A percentile compares a stretch with the other conserved stretches of the same genome.
These are phyloP conservation scores for Danaus plexippus DNA, from an alignment of 1,140 invertebrate species.

Conservation along the genomic window DNA sequence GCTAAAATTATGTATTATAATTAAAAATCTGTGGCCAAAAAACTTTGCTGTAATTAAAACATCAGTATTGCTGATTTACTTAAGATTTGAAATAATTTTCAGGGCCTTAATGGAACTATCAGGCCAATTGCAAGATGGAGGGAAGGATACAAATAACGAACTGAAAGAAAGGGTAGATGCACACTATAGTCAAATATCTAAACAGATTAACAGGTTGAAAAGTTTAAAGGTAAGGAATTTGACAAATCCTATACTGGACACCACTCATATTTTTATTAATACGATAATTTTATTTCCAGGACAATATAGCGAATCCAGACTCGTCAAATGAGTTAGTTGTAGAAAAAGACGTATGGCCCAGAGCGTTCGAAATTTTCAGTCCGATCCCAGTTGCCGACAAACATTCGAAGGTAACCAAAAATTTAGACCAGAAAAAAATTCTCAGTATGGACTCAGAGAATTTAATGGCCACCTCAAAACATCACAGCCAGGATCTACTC, in stretches of 20 bases:
- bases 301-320: constrained; percentile 37
- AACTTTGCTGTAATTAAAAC: too few relatives aligned
- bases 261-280: neutral
- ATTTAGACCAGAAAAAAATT: constrained; percentile 42
- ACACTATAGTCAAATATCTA: constrained; percentile 70
- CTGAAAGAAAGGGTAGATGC: constrained; percentile 68
- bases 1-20: constrained; percentile 15
- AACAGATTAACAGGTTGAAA: constrained; percentile 75
- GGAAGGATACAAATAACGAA: constrained; percentile 51
- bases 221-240: constrained; percentile 65
- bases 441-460: constrained; percentile 62
- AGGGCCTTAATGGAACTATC: constrained; percentile 62
- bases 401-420: constrained; percentile 43
- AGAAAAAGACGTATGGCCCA: constrained; percentile 41
- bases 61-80: too few relatives aligned
- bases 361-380: constrained; percentile 70
- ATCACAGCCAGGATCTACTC: constrained; percentile 39
- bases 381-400: constrained; percentile 65
- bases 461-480: constrained; percentile 56
- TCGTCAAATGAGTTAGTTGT: constrained; percentile 23
- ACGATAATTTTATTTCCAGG: constrained; percentile 30
- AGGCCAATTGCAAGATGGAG: constrained; percentile 33
- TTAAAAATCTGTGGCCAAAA: too few relatives aligned
- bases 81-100: constrained; percentile 8
- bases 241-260: too few relatives aligned